A percentile compares a stretch with the other conserved stretches of the same genome.
These are phyloP conservation scores for Silurus glanis DNA, from an alignment of 2,113 vertebrate genomes.

Conservation along the genomic window DNA sequence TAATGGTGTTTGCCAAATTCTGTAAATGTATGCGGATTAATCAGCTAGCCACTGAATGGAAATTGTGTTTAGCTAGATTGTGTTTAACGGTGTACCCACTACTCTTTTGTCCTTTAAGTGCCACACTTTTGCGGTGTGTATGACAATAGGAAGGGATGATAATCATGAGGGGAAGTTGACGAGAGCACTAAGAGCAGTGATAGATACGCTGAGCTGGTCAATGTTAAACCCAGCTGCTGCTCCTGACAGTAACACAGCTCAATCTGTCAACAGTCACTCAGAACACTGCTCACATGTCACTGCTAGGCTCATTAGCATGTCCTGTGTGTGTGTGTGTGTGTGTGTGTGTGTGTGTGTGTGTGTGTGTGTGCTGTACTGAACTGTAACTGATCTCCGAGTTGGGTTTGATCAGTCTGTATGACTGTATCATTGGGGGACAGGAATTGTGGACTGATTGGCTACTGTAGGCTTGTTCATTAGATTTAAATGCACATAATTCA, in stretches of 20 bases:
- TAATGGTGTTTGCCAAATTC: no score
- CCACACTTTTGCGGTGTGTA: background rate
- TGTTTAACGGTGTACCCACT: background rate
- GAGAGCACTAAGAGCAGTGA: background rate
- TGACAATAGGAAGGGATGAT: background rate
- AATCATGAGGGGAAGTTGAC: background rate
- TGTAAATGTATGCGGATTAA: no score
- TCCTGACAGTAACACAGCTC: background rate
- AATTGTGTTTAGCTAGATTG: background rate
- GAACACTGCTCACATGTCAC: background rate
- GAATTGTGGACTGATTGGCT: no score
- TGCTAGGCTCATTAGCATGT: background rate
- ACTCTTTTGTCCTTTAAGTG: background rate
- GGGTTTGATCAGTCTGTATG: no score
- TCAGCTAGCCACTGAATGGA: background rate
- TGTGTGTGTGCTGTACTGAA: background rate
- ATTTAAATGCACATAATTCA: no score
- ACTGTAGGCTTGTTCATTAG: no score
- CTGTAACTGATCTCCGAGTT: no score
- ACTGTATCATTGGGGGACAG: no score
- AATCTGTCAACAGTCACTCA: background rate
- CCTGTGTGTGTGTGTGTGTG: conserved; percentile 7
- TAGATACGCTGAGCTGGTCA: background rate
- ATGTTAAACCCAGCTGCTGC: background rate
- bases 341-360: conserved; percentile 17